phyloP scores from a whole-genome alignment of 2,888 invertebrate genomes.

The Willowsia nigromaculata region DNA sequence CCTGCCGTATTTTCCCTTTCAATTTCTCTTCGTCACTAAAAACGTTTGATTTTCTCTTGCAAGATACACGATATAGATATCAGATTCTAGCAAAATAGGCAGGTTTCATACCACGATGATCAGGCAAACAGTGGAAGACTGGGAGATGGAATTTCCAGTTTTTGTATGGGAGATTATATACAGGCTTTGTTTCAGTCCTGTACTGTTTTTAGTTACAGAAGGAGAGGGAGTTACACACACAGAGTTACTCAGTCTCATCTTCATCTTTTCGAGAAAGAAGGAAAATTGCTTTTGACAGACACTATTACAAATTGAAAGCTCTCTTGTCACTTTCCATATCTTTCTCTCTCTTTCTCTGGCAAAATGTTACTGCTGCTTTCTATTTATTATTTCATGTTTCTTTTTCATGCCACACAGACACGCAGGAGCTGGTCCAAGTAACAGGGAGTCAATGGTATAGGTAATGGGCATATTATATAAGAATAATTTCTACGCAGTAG shows the following conservation, averaged over 20 bases:
- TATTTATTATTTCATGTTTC: neutral
- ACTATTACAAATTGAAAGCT: conserved; percentile 59
- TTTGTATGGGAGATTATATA: neutral
- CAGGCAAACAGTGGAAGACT: neutral
- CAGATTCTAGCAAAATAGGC: neutral
- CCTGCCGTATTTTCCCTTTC: neutral
- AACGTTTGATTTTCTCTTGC: conserved; percentile 11
- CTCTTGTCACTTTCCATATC: conserved; percentile 55
- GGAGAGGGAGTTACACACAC: neutral
- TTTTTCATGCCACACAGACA: neutral
- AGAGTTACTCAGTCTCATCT: conserved; percentile 2
- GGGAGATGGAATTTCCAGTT: neutral
- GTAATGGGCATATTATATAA: neutral
- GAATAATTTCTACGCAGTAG: conserved; percentile 13
- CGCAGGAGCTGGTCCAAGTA: neutral
- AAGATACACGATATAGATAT: neutral
- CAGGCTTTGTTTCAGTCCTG: neutral
- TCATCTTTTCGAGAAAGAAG: neutral
- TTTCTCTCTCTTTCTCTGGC: neutral
- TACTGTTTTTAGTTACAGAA: neutral
- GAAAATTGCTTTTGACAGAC: conserved; percentile 53
- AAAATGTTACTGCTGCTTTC: neutral
- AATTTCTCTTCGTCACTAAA: neutral
- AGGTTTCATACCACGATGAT: neutral
- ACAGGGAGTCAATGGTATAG: neutral